phyloP scores from a whole-genome alignment of 2,113 vertebrate genomes.

The Limnothrissa miodon region DNA sequence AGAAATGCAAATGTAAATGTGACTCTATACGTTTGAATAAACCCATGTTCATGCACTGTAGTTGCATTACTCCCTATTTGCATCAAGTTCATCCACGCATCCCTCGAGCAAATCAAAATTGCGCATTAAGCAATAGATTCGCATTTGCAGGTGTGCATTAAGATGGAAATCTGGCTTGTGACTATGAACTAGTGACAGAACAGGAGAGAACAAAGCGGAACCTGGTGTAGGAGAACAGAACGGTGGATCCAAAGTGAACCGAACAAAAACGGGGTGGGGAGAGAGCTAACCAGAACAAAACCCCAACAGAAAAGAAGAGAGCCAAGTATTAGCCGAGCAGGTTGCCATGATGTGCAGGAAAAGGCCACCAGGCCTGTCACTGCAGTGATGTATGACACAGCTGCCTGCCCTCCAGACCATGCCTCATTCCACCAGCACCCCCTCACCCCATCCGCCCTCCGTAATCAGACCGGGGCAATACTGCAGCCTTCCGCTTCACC shows the following conservation, averaged over 20 bases:
- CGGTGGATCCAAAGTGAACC: not conserved
- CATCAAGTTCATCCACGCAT: too few species aligned
- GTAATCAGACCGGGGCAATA: constrained; percentile 60
- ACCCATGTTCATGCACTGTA: too few species aligned
- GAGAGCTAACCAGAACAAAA: not conserved
- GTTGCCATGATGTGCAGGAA: constrained; percentile 30
- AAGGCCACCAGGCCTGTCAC: constrained; percentile 62
- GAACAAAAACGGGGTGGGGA: not conserved
- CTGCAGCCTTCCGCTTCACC: constrained; percentile 57
- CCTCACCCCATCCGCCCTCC: constrained; percentile 34
- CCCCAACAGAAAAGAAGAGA: not conserved
- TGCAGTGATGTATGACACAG: constrained; percentile 67
- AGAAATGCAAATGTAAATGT: too few species aligned
- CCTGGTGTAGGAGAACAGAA: not conserved
- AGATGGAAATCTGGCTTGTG: not conserved
- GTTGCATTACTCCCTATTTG: too few species aligned
- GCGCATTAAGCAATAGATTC: too few species aligned
- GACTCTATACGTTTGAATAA: too few species aligned
- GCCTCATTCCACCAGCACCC: constrained; percentile 9
- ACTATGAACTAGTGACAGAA: not conserved
- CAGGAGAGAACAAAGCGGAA: not conserved
- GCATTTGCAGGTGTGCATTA: too few species aligned
- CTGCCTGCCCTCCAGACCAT: constrained; percentile 41
- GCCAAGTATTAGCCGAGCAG: not conserved
- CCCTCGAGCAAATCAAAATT: too few species aligned